These are phyloP conservation scores for Indicator indicator DNA, from an alignment of 2,113 vertebrate species.

Conservation along the genomic window DNA sequence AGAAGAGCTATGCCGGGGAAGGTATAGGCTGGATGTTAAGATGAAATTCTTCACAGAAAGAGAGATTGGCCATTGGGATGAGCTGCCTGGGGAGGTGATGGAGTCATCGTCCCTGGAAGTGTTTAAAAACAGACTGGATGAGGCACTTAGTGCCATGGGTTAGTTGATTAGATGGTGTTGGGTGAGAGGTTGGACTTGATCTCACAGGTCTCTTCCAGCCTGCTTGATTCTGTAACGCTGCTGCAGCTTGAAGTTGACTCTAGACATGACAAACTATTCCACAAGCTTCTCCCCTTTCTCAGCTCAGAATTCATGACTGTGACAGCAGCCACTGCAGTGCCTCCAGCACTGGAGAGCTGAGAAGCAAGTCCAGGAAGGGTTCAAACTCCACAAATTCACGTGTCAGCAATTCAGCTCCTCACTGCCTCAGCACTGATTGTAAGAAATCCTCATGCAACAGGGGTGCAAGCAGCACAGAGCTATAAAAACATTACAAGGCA, in stretches of 20 bases:
- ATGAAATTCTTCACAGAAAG: too few relatives aligned
- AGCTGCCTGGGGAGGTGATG: too few relatives aligned
- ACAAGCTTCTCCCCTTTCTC: background rate
- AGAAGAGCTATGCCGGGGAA: too few relatives aligned
- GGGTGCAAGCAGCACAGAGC: background rate
- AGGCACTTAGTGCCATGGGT: too few relatives aligned
- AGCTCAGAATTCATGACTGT: background rate
- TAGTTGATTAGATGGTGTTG: too few relatives aligned
- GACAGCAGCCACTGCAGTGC: background rate
- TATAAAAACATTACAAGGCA: background rate
- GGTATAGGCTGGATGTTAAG: too few relatives aligned
- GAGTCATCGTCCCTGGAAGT: too few relatives aligned
- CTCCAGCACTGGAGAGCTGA: background rate
- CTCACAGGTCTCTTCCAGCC: too few relatives aligned
- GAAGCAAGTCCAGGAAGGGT: background rate
- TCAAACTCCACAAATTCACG: background rate
- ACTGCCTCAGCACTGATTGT: background rate
- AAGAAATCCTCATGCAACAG: background rate
- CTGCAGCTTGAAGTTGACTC: background rate
- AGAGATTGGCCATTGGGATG: too few relatives aligned
- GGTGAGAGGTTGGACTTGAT: too few relatives aligned
- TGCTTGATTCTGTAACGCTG: background rate
- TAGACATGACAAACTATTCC: background rate
- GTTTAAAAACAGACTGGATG: too few relatives aligned
- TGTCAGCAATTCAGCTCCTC: background rate